These are phyloP conservation scores for Psittacula echo DNA, from an alignment of 2,797 vertebrate species.

Conservation along the genomic window DNA sequence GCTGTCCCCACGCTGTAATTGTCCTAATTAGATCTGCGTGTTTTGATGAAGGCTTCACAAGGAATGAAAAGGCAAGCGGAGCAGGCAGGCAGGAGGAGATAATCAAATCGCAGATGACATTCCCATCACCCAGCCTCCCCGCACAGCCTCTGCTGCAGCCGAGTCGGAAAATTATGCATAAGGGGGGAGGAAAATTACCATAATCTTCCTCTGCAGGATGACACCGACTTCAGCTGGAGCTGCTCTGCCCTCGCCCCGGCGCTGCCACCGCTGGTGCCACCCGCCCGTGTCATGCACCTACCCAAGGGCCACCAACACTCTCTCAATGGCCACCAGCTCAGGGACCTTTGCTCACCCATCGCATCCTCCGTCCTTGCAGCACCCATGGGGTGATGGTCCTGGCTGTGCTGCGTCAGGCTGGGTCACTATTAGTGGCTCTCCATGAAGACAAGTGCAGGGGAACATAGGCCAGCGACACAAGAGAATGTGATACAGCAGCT, in stretches of 20 bases:
- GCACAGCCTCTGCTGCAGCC: conserved; percentile 54
- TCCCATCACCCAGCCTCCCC: conserved; percentile 74
- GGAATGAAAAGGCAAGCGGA: conserved; percentile 40
- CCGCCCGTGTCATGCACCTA: rapidly evolving
- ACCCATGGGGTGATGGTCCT: not conserved
- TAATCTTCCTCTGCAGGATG: conserved; percentile 51
- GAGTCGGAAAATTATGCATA: conserved; percentile 26
- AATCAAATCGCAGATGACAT: conserved; percentile 78
- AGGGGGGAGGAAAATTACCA: conserved; percentile 37
- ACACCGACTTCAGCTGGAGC: not conserved
- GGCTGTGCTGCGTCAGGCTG: too few species aligned
- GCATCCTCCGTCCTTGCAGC: not conserved
- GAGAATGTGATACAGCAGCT: not conserved
- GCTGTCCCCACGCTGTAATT: conserved; percentile 71
- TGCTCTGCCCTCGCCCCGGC: not conserved
- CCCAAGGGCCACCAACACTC: rapidly evolving
- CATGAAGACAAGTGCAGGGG: not conserved
- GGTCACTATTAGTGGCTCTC: rapidly evolving
- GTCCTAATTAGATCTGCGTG: conserved; percentile 80
- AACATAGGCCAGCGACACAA: not conserved
- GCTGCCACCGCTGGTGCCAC: rapidly evolving
- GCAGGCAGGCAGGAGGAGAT: conserved; percentile 58
- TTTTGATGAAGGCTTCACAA: conserved; percentile 78
- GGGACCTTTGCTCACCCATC: not conserved
- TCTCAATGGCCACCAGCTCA: rapidly evolving